Evolutionary conservation across 2,797 vertebrate species (phyloP).

Genomic region (Tokudaia tokunoshimensis): DNA sequence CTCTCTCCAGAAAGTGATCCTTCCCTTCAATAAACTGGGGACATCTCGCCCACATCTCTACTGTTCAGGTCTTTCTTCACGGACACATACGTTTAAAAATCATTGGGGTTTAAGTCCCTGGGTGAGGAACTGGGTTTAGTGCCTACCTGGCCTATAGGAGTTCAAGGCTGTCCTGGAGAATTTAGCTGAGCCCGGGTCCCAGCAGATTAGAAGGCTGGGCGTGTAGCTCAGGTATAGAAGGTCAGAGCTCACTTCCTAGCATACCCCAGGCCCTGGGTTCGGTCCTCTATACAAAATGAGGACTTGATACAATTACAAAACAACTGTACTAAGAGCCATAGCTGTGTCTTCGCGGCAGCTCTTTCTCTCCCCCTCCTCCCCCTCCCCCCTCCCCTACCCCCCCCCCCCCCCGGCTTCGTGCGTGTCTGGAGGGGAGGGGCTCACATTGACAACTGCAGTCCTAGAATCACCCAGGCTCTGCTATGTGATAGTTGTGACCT

Average conservation of each 20-base stretch:
- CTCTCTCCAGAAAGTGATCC: conserved; percentile 15
- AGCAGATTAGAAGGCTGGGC: not conserved
- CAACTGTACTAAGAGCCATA: not conserved
- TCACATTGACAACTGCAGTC: not conserved
- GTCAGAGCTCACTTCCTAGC: not conserved
- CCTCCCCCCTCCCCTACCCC: no score
- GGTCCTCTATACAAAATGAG: not conserved
- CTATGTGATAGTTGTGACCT: not conserved
- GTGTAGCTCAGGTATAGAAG: not conserved
- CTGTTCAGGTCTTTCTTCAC: conserved; percentile 17
- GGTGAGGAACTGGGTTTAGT: not conserved
- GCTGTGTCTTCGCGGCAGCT: not conserved
- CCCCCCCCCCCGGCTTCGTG: no score
- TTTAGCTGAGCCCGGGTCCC: no score
- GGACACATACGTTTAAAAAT: conserved; percentile 31
- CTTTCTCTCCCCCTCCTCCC: not conserved
- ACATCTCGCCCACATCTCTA: not conserved
- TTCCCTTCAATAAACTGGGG: conserved; percentile 47
- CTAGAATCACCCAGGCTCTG: not conserved
- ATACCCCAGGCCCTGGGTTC: not conserved
- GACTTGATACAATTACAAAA: conserved; percentile 15
- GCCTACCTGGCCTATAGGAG: not conserved
- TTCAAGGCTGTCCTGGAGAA: not conserved
- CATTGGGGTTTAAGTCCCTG: conserved; percentile 23
- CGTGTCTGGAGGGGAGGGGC: not conserved